Evolutionary conservation across 2,888 invertebrate species (phyloP), one percentile per base, ranked within the genome.

Genomic region (Slavum lentiscoides): DNA sequence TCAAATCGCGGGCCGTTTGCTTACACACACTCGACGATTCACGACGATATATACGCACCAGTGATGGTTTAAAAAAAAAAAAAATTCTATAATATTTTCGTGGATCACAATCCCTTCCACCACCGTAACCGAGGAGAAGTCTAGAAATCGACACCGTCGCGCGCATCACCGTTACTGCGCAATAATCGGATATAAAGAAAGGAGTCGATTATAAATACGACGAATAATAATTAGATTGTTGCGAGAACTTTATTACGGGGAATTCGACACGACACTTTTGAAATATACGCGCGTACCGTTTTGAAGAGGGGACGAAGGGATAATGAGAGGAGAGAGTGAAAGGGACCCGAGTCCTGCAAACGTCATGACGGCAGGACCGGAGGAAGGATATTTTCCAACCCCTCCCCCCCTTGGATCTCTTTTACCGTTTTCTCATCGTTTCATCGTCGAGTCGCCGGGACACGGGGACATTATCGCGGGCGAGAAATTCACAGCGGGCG

Each of bases 201-300:
- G 1, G 53, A 15, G n/a, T 19, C 74, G 64, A 37, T 74, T 74
- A n/a, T n/a, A 53, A 74, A 64, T 64, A 37, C 53, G 64, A 15
- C 13, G 64, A 53, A 74, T 30, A 30, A 30, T 30, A 2, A 74
- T 74, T 74, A 74, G 53, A 74, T 74, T 74, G 53, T 74, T 64
- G 37, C n/a, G 49, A 53, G 53, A 53, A 13, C n/a, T 53, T 53
- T 19, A 64, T 74, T 37, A 74, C 64, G 74, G 74, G 62, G 30
- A 74, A 74, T 64, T 74, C 74, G 64, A 74, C 64, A 64, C 55
- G 53, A 43, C 21, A 53, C 64, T 62, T 73, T 49, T 62, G 62
- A 73, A 62, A 23, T 19, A 59, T n/a, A n/a, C n/a, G n/a, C n/a
- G 21, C 59, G 21, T 43, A 72, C 15, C 9, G 21, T 21, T 30